Percentiles rank a stretch among this genome's conserved stretches.
These are phyloP conservation scores for Myiozetetes cayanensis DNA, from an alignment of 2,113 vertebrate genomes.

Conservation along the genomic window DNA sequence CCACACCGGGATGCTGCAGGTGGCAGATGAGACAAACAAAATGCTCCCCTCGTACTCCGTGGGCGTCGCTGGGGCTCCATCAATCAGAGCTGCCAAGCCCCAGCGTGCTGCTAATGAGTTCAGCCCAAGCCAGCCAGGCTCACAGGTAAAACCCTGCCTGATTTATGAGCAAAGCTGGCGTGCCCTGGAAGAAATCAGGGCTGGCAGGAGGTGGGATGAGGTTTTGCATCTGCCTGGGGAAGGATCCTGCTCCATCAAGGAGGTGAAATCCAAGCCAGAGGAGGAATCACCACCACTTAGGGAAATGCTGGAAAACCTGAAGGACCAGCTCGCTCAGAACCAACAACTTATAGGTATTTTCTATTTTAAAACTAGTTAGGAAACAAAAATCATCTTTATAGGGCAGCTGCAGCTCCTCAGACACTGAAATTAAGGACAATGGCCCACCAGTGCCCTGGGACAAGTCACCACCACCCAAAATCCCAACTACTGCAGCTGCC, in stretches of 20 bases:
- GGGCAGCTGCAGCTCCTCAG: background rate
- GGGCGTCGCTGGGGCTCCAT: background rate
- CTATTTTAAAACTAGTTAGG: background rate
- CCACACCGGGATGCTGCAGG: background rate
- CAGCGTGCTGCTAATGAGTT: conserved; percentile 6
- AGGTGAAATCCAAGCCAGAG: background rate
- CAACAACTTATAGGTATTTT: background rate
- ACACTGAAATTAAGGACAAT: fast-evolving
- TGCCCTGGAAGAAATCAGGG: background rate
- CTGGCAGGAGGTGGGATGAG: background rate
- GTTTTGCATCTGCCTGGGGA: background rate
- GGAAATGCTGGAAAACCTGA: background rate
- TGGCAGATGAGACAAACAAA: background rate
- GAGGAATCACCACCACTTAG: fast-evolving
- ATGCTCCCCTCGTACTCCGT: background rate
- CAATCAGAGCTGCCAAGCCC: conserved; percentile 32
- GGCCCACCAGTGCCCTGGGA: background rate
- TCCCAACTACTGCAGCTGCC: background rate
- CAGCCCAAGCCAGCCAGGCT: background rate
- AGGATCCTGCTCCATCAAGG: background rate
- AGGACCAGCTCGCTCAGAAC: background rate
- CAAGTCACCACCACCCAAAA: background rate
- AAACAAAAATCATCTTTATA: background rate
- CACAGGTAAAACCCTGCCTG: background rate
- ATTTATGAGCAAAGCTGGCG: background rate